These are phyloP conservation scores for Bellardia pandia DNA, from an alignment of 2,888 invertebrate genomes.

Conservation along the genomic window DNA sequence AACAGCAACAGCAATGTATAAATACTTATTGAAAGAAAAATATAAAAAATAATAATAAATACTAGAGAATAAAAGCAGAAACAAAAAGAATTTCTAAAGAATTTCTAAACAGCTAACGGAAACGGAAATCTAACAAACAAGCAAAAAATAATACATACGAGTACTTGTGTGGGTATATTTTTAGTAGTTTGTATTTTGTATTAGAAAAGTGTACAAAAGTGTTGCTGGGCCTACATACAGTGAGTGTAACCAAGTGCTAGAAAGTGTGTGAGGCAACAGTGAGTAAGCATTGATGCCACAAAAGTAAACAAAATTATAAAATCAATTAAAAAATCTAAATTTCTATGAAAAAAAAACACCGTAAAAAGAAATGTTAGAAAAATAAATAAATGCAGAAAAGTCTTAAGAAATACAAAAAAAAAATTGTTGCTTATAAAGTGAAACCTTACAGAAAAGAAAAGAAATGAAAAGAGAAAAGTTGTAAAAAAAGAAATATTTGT, in stretches of 20 bases:
- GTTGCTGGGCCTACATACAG: constrained; percentile 6
- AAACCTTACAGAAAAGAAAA: neutral
- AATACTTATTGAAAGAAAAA: neutral
- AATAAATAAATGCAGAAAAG: constrained; percentile 19
- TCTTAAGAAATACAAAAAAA: constrained; percentile 5
- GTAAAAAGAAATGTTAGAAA: constrained; percentile 13
- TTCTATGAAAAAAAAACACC: neutral
- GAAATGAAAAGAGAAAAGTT: constrained; percentile 28
- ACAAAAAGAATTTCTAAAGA: constrained; percentile 26
- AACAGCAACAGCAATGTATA: neutral
- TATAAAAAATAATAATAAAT: constrained; percentile 18
- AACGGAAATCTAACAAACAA: constrained; percentile 60
- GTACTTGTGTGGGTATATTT: neutral
- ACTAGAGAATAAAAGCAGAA: neutral
- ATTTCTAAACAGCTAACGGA: constrained; percentile 41
- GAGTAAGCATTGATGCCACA: constrained; percentile 34
- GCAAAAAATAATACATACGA: constrained; percentile 4
- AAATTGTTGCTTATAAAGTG: constrained; percentile 47
- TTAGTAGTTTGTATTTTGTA: neutral
- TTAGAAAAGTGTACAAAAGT: neutral
- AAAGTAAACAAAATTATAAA: constrained; percentile 62
- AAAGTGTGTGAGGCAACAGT: neutral
- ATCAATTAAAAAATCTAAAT: constrained; percentile 55
- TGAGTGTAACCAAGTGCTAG: constrained; percentile 19
- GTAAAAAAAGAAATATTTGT: constrained; percentile 7